Percentiles rank a stretch among this genome's conserved stretches.
These are phyloP conservation scores for Phrynosoma platyrhinos DNA, from an alignment of 2,113 vertebrate species.

Conservation along the genomic window DNA sequence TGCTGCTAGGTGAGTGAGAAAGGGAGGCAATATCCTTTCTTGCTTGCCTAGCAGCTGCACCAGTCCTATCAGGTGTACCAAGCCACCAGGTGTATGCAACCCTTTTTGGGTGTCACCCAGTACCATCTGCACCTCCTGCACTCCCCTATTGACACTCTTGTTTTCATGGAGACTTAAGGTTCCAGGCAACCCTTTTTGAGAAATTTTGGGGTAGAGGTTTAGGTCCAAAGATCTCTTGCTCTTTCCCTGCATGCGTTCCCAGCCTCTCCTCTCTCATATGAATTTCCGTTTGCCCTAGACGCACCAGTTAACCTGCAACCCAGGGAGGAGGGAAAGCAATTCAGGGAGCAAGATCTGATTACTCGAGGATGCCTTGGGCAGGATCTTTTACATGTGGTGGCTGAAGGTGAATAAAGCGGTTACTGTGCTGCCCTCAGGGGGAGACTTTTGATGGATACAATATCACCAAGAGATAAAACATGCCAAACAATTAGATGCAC, in stretches of 20 bases:
- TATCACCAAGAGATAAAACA: conserved; percentile 10
- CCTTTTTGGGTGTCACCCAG: too few species aligned
- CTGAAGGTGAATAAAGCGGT: conserved; percentile 5
- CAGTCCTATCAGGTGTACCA: too few species aligned
- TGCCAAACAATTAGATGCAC: not conserved
- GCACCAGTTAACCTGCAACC: not conserved
- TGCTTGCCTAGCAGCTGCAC: too few species aligned
- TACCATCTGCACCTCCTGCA: too few species aligned
- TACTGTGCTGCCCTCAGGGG: conserved; percentile 6
- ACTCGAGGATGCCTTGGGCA: not conserved
- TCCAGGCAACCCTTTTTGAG: too few species aligned
- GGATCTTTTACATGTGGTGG: not conserved
- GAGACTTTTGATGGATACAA: not conserved
- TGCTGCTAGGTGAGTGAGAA: too few species aligned
- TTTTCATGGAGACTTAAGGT: too few species aligned
- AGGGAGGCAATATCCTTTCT: too few species aligned
- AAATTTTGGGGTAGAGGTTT: not conserved
- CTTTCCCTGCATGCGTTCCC: not conserved
- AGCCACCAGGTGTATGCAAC: too few species aligned
- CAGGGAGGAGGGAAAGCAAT: not conserved
- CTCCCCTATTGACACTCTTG: too few species aligned
- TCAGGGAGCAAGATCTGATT: not conserved
- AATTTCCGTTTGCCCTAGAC: not conserved
- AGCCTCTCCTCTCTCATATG: not conserved
- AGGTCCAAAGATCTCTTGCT: too few species aligned